phyloP scores from a whole-genome alignment of 2,888 invertebrate species.

The Melinopterus prodromus region DNA sequence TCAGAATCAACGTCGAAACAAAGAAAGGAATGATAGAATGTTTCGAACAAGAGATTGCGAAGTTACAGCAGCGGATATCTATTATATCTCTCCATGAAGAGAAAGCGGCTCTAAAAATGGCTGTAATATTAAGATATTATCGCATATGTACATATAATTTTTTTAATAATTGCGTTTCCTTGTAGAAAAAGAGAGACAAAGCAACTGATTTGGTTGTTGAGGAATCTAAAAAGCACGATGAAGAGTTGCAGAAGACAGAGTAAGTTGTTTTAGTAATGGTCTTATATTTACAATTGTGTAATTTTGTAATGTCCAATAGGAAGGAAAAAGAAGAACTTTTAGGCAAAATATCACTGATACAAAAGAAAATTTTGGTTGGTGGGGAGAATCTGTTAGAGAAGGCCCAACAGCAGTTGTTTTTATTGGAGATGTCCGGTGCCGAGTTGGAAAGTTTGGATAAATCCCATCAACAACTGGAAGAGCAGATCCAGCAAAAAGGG shows the following conservation, averaged over 20 bases:
- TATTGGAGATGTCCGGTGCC: constrained; percentile 86
- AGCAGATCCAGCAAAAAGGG: constrained; percentile 87
- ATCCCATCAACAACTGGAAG: constrained; percentile 82
- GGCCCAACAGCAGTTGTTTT: constrained; percentile 89
- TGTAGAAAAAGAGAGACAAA: constrained; percentile 43
- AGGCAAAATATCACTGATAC: constrained; percentile 87
- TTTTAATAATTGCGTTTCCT: constrained; percentile 24
- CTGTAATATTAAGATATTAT: constrained; percentile 32
- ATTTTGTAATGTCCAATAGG: constrained; percentile 51
- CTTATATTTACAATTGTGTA: not conserved
- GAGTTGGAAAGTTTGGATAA: constrained; percentile 82
- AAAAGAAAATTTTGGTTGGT: constrained; percentile 96
- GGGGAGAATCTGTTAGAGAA: constrained; percentile 98
- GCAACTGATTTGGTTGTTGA: constrained; percentile 46
- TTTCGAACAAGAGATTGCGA: constrained; percentile 96
- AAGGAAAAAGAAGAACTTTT: constrained; percentile 83
- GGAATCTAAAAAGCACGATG: constrained; percentile 53
- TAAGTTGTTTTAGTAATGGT: constrained; percentile 43
- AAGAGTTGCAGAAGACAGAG: constrained; percentile 58
- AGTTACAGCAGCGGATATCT: constrained; percentile 82
- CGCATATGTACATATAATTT: not conserved
- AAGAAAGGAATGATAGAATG: constrained; percentile 95
- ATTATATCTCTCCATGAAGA: constrained; percentile 52
- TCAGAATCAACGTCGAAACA: constrained; percentile 96
- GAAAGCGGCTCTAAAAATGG: constrained; percentile 48